Evolutionary conservation across 2,888 invertebrate genomes (phyloP), one percentile per base, ranked within the genome.

Genomic region (Chelonus formosanus): DNA sequence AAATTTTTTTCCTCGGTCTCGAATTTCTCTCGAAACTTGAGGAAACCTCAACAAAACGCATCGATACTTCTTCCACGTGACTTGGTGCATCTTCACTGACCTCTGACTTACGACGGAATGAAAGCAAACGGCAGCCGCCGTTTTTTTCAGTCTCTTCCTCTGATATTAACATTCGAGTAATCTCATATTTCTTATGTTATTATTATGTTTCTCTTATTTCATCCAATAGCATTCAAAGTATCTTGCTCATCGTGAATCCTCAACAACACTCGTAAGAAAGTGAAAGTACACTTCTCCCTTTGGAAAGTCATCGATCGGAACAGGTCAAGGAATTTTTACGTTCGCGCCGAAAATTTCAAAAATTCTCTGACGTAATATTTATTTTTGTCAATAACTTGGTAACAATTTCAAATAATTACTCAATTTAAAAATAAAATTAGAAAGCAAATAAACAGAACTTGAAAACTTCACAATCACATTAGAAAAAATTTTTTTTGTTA

Each of bases 81-180:
- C 6, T 54, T 52, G 47, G 4, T 34, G 10, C 47, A 40, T 53
- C 54, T 8, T 65, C 67, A 53, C 50, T 53, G 36, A 57, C 52
- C 31, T 67, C 67, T 53, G 52, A 52, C 35, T 50, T 56, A 31
- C 32, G 62, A 70, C 79, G 79, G 64, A 81, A 75, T 71, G 81
- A 80, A 77, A 80, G 78, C 76, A 80, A 77, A 75, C 81, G 82
- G 76, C 82, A 82, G 68, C 77, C 75, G 78, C 78, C 81, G 80
- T 75, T 79, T 68, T 75, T 77, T 70, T 76, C 77, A 72, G 75
- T 73, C 73, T 75, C 75, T 63, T 80, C 80, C 74, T 79, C 78
- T 71, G 73, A 78, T 75, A 81, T 80, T 75, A 78, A 81, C 82
- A 83, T 82, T 76, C 79, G 77, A 75, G 74, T 75, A 35, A 40